Evolutionary conservation across 2,113 vertebrate species (phyloP).

Genomic region (Caracal caracal): DNA sequence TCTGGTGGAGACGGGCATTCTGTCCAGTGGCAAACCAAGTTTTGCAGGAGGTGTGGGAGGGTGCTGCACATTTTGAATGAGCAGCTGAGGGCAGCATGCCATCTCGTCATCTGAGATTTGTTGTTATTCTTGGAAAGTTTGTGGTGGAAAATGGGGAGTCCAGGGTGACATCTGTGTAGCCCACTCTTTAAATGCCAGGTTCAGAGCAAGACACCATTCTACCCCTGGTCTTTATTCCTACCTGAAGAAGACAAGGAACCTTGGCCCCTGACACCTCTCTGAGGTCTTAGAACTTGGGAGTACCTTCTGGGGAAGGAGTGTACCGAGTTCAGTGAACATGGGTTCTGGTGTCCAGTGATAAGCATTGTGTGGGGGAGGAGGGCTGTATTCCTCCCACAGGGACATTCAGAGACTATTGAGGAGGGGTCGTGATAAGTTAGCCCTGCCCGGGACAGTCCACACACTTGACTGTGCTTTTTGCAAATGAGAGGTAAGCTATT

Average conservation of each 20-base stretch:
- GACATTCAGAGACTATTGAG: conserved; percentile 68
- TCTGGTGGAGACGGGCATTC: background rate
- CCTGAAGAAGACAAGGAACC: background rate
- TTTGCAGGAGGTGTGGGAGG: background rate
- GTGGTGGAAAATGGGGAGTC: background rate
- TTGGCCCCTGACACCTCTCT: accelerated
- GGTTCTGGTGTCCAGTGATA: background rate
- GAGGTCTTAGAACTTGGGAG: background rate
- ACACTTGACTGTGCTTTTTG: conserved; percentile 60
- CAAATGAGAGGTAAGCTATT: conserved; percentile 61
- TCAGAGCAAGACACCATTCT: no score
- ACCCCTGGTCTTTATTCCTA: background rate
- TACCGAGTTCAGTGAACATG: background rate
- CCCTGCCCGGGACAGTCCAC: conserved; percentile 45
- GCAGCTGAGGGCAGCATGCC: background rate
- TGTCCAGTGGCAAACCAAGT: background rate
- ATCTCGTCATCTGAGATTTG: background rate
- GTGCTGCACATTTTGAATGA: background rate
- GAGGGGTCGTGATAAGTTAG: conserved; percentile 32
- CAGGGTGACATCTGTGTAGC: background rate
- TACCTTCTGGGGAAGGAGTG: background rate
- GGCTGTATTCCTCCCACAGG: conserved; percentile 53
- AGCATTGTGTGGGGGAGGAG: background rate
- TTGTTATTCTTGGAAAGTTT: background rate
- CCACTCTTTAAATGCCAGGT: background rate